Base-by-base conservation (phyloP, 2,797 vertebrate genomes). In the Cichlasoma orientale region DNA sequence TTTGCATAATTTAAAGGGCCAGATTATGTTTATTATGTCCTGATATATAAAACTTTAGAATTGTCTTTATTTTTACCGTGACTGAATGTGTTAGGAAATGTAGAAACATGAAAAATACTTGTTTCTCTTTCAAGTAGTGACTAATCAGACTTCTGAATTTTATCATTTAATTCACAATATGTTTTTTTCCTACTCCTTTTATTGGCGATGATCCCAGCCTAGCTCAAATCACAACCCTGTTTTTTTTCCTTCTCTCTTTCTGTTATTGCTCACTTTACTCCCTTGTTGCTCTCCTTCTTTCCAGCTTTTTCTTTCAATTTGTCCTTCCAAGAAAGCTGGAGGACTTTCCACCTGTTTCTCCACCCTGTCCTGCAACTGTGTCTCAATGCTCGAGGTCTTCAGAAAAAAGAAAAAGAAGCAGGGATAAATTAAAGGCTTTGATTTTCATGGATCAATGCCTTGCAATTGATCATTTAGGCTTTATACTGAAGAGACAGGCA, bases 371-470 rank as follows among this genome's bases (percentile, higher is more conserved):
- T 75, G 57, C 56, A 78, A 84, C 76, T 72, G 56, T 76, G 50
- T 79, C 82, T 79, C 13, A 63, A 75, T 61, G 63, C 44, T 11
- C 1, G n/a, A 77, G 72, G 79, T 44, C 55, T 74, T 72, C 70
- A 75, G 44, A 54, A 71, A 80, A 79, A 27, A 74, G 72, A 52
- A 74, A 71, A 80, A 58, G 85, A 75, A 79, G 75, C 36, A 3
- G 11, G 66, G 74, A 83, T 82, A 80, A 86, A 89, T 74, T 74
- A 31, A 87, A 78, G 56, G 69, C 90, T 93, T 94, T 93, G 92
- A 92, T 92, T 92, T 10, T 93, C 80, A 90, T 31, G 88, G 90
- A 92, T 94, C 92, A 91, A 85, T 92, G 84, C 79, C 74, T 88
- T 54, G 41, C 77, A 83, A 90, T 87, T 90, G 91, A 90, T 92